Conservation (phyloP, 2,113 vertebrate genomes). For the Peromyscus californicus region DNA sequence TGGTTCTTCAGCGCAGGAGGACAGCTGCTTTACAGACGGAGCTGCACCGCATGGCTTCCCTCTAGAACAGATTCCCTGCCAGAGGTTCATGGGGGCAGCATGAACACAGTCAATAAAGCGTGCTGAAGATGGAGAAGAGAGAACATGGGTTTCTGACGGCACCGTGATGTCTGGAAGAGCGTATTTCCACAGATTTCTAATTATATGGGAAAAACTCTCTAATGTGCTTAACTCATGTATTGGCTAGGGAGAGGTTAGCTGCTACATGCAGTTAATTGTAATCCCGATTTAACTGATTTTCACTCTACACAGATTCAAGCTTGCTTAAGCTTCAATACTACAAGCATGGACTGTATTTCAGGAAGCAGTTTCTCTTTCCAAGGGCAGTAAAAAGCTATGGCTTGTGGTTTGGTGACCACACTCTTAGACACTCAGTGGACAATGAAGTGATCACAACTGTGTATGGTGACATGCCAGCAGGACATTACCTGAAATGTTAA, state of each 20-base stretch:
- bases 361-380: conserved; percentile 45
- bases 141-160: not conserved
- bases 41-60: not conserved
- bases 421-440: not conserved
- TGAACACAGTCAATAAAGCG: not conserved
- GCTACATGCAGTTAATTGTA: not conserved
- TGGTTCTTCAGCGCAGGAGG: not conserved
- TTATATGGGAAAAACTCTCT: not conserved
- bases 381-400: not conserved
- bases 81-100: not conserved
- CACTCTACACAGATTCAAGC: conserved; percentile 11
- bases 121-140: not conserved
- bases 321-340: conserved; percentile 22
- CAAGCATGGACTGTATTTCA: not conserved
- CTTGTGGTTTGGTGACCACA: not conserved
- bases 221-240: not conserved
- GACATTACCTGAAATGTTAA: not conserved
- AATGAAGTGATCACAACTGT: not conserved
- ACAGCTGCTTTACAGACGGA: not conserved
- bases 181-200: not conserved
- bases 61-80: not conserved
- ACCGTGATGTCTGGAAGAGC: not conserved
- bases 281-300: conserved; percentile 27
- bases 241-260: not conserved
- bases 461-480: not conserved